Percentiles rank a stretch among this genome's conserved stretches.
These are phyloP conservation scores for Drosophila neutralis DNA, from an alignment of 2,888 invertebrate genomes.

Conservation along the genomic window DNA sequence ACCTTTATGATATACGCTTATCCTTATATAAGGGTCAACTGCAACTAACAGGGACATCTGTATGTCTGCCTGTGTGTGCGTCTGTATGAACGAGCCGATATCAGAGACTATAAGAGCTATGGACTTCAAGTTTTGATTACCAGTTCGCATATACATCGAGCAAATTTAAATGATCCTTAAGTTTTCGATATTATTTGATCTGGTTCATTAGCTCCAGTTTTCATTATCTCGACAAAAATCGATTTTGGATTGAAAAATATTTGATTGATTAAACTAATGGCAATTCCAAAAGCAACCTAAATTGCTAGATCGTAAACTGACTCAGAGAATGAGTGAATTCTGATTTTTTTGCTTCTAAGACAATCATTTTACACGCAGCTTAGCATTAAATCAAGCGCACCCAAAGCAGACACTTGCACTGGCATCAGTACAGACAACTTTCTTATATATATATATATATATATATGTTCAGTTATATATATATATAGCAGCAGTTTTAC, in stretches of 20 bases:
- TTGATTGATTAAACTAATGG: neutral
- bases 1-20: neutral
- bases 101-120: neutral
- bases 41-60: neutral
- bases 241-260: neutral
- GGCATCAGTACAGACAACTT: neutral
- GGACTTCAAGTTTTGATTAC: neutral
- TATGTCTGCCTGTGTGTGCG: neutral
- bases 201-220: neutral
- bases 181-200: neutral
- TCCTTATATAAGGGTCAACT: neutral
- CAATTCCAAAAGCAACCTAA: neutral
- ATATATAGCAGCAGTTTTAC: neutral
- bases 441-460: constrained; percentile 3
- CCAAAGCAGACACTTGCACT: constrained; percentile 5
- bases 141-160: neutral
- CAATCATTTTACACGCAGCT: constrained; percentile 50
- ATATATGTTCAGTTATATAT: constrained; percentile 1
- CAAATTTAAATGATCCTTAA: neutral
- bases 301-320: neutral
- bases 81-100: neutral
- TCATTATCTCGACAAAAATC: neutral
- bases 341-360: constrained; percentile 43
- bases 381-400: constrained; percentile 53
- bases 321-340: neutral